Evolutionary conservation across 2,888 invertebrate species (phyloP).

Genomic region (Drosophila koepferae): DNA sequence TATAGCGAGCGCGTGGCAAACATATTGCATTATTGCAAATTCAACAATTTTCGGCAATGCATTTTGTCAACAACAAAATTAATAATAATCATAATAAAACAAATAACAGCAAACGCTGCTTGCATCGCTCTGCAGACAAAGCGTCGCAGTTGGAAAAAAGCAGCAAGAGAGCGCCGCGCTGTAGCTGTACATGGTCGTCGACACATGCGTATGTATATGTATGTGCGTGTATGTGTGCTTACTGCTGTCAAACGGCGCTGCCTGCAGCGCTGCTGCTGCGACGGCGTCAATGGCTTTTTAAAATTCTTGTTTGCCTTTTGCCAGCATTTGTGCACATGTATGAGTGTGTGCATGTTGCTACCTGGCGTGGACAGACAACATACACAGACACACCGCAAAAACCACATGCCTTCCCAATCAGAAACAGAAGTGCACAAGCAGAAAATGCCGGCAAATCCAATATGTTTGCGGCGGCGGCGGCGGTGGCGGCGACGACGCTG

Average conservation of each 20-base stretch:
- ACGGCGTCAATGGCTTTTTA: constrained; percentile 52
- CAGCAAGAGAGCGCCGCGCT: constrained; percentile 45
- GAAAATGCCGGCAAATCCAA: constrained; percentile 64
- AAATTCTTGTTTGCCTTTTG: constrained; percentile 59
- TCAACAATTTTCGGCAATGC: constrained; percentile 41
- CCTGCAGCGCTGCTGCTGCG: constrained; percentile 37
- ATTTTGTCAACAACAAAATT: constrained; percentile 11
- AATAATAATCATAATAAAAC: constrained; percentile 26
- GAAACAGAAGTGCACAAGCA: constrained; percentile 51
- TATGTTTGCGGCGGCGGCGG: constrained; percentile 52
- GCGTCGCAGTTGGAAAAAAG: constrained; percentile 24
- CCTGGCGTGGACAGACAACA: constrained; percentile 33
- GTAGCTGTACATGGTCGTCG: constrained; percentile 50
- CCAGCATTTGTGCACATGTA: constrained; percentile 34
- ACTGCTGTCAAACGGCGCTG: constrained; percentile 32
- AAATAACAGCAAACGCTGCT: constrained; percentile 22
- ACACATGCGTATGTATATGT: constrained; percentile 10
- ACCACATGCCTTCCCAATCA: constrained; percentile 64
- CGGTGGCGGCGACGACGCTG: constrained; percentile 42
- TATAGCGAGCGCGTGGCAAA: constrained; percentile 6
- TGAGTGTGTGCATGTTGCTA: constrained; percentile 41
- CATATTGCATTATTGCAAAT: constrained; percentile 35
- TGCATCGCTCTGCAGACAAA: constrained; percentile 42
- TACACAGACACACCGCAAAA: constrained; percentile 31
- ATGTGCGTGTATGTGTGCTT: constrained; percentile 1